phyloP scores from a whole-genome alignment of 92 coral and sea anemone genomes.

The Nematostella vectensis region DNA sequence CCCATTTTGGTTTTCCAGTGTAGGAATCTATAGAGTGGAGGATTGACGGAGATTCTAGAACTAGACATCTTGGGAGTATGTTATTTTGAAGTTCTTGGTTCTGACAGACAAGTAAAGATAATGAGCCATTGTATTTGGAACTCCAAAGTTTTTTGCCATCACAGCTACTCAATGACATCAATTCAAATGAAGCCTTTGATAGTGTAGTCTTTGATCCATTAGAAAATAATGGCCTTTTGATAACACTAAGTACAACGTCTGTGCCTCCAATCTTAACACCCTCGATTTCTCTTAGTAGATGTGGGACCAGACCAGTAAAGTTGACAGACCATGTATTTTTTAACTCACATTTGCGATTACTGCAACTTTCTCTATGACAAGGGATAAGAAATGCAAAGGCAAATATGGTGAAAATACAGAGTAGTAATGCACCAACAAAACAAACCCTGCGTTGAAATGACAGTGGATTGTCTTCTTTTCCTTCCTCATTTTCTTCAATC shows the following conservation, averaged over 20 bases:
- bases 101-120: constrained; percentile 30
- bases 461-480: constrained; percentile 11
- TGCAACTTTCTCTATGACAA: constrained; percentile 59
- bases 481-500: neutral
- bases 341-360: constrained; percentile 12
- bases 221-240: no score
- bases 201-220: constrained; percentile 4
- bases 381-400: constrained; percentile 77
- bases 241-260: constrained; percentile 22
- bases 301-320: constrained; percentile 35
- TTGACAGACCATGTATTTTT: constrained; percentile 38
- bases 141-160: constrained; percentile 41
- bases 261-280: constrained; percentile 7
- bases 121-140: constrained; percentile 17
- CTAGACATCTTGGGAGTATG: constrained; percentile 29
- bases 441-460: constrained; percentile 56
- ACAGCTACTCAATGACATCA: constrained; percentile 30
- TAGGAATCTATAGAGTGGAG: constrained; percentile 16
- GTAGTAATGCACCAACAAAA: constrained; percentile 55
- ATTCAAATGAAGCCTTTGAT: constrained; percentile 24
- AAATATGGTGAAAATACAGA: constrained; percentile 76
- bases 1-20: constrained; percentile 53
- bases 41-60: constrained; percentile 22
- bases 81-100: constrained; percentile 9
- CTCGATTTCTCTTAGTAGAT: constrained; percentile 19